These are phyloP conservation scores for Apeira syringaria DNA, from an alignment of 2,888 invertebrate genomes.

Conservation along the genomic window DNA sequence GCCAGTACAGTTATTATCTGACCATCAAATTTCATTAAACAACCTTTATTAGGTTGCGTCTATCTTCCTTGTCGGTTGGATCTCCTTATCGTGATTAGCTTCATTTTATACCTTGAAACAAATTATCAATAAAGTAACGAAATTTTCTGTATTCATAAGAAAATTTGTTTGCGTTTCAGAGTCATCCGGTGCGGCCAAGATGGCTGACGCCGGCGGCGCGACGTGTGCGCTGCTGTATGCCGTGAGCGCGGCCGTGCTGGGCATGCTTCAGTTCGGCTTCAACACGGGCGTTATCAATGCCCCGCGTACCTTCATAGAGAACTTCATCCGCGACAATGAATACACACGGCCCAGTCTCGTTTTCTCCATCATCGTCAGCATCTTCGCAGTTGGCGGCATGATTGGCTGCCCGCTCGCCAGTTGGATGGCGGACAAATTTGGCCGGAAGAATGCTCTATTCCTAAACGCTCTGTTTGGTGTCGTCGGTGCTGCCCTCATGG, in stretches of 20 bases:
- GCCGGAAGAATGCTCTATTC: slow-evolving; percentile 86
- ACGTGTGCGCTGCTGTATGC: slow-evolving; percentile 86
- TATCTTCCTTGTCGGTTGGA: no score
- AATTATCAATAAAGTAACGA: no score
- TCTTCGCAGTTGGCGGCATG: slow-evolving; percentile 92
- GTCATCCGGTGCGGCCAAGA: slow-evolving; percentile 44
- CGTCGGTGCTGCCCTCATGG: slow-evolving; percentile 86
- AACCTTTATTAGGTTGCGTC: no score
- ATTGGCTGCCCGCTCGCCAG: slow-evolving; percentile 90
- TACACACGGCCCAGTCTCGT: slow-evolving; percentile 74
- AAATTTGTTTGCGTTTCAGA: slow-evolving; percentile 49
- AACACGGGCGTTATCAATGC: slow-evolving; percentile 89
- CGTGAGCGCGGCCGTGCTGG: slow-evolving; percentile 86
- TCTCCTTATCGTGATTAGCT: no score
- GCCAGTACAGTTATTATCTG: no score
- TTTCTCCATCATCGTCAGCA: slow-evolving; percentile 87
- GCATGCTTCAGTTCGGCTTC: slow-evolving; percentile 89
- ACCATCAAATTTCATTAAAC: no score
- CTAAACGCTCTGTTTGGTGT: slow-evolving; percentile 86
- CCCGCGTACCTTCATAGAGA: slow-evolving; percentile 85
- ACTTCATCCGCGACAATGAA: slow-evolving; percentile 84
- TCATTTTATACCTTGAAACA: no score
- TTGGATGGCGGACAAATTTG: slow-evolving; percentile 87
- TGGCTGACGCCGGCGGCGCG: slow-evolving; percentile 68
- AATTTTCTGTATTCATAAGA: no score